Conservation (phyloP, 2,113 vertebrate species). For the Pteropus alecto region DNA sequence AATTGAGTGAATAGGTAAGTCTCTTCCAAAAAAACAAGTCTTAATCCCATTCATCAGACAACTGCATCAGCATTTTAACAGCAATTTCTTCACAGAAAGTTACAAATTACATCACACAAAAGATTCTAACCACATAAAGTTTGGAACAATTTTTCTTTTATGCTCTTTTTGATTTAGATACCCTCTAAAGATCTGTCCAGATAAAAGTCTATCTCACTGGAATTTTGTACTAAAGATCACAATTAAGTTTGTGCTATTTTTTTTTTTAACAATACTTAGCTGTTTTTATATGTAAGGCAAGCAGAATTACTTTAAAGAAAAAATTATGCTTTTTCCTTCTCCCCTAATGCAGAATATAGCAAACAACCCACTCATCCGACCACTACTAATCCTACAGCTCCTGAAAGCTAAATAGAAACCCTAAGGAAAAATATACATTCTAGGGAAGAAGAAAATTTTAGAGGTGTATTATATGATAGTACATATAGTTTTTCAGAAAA, state of each 20-base stretch:
- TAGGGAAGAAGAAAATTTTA: neutral
- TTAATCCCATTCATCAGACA: neutral
- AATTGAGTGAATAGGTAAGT: neutral
- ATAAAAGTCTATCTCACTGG: neutral
- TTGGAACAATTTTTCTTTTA: neutral
- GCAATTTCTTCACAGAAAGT: neutral
- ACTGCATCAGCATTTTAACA: neutral
- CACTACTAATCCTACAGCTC: neutral
- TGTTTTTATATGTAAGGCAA: neutral
- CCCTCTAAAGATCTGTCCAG: neutral
- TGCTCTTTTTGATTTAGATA: neutral
- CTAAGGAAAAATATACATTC: neutral
- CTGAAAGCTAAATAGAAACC: slow-evolving; percentile 2
- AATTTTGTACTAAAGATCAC: neutral
- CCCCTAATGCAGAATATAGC: neutral
- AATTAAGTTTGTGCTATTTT: neutral
- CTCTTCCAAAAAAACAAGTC: neutral
- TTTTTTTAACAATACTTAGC: neutral
- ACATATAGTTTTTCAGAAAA: neutral
- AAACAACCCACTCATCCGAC: neutral
- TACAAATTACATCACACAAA: neutral
- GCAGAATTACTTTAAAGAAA: neutral
- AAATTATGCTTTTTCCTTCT: neutral
- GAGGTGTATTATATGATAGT: neutral
- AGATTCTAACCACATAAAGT: neutral